phyloP scores from a whole-genome alignment of 2,113 vertebrate species.

The Cavia aperea region DNA sequence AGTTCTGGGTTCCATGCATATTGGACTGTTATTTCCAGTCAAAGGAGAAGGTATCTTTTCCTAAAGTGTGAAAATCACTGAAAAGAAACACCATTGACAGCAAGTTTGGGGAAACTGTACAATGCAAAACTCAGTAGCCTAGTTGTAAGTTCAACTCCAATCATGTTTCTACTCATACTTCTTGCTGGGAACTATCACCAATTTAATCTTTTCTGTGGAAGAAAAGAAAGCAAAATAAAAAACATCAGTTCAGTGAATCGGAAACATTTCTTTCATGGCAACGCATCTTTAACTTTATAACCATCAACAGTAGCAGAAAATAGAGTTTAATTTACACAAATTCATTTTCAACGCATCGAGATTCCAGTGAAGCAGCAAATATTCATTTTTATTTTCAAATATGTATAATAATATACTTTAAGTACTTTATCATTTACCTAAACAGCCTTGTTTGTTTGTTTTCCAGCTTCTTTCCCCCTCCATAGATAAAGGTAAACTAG shows the following conservation, averaged over 20 bases:
- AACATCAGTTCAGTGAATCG: background rate
- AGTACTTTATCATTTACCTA: background rate
- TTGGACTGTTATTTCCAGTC: background rate
- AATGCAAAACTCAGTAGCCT: background rate
- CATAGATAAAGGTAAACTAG: background rate
- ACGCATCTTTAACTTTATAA: background rate
- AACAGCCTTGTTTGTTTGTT: background rate
- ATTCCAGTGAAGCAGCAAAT: conserved; percentile 8
- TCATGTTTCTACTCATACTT: background rate
- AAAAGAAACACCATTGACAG: background rate
- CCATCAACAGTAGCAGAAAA: background rate
- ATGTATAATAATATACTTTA: background rate
- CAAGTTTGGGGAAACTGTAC: background rate
- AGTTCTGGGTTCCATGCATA: background rate
- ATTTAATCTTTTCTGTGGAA: background rate
- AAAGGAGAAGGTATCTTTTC: background rate
- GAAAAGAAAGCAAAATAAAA: background rate
- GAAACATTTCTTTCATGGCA: background rate
- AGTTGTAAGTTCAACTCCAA: background rate
- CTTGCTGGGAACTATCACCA: background rate
- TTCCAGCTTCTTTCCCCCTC: background rate
- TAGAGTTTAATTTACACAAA: background rate
- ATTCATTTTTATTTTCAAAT: background rate
- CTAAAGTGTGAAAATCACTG: background rate
- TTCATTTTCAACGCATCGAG: background rate